Conservation (phyloP, 2,113 vertebrate genomes). For the Megaceryle maxima region DNA sequence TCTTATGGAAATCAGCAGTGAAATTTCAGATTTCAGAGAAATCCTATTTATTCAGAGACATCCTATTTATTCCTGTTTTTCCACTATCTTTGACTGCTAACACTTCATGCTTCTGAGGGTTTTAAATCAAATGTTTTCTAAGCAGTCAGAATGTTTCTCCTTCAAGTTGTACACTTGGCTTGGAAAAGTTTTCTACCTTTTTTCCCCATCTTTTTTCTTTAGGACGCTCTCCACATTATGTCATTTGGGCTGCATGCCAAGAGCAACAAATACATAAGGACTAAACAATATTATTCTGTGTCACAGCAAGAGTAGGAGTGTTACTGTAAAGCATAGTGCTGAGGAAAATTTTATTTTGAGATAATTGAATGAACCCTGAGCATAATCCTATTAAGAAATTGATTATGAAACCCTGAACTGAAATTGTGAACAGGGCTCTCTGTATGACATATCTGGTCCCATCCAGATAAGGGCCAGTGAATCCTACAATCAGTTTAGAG, state of each 20-base stretch:
- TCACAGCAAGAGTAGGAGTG: not conserved
- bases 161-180: not conserved
- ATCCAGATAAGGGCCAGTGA: not conserved
- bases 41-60: not conserved
- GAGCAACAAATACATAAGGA: not conserved
- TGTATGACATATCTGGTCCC: not conserved
- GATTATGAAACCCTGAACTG: not conserved
- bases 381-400: constrained; percentile 30
- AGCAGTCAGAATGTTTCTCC: not conserved
- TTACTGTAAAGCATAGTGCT: not conserved
- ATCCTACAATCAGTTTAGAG: not conserved
- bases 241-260: not conserved
- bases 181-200: not conserved
- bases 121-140: not conserved
- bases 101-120: not conserved
- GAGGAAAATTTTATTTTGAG: not conserved
- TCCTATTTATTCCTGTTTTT: not conserved
- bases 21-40: not conserved
- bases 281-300: not conserved
- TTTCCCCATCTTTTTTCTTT: not conserved
- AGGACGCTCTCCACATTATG: not conserved
- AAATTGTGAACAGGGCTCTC: not conserved
- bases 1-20: not conserved
- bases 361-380: not conserved
- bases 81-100: not conserved